Base-by-base conservation (phyloP, 1,140 invertebrate species). In the Neodiprion lecontei region DNA sequence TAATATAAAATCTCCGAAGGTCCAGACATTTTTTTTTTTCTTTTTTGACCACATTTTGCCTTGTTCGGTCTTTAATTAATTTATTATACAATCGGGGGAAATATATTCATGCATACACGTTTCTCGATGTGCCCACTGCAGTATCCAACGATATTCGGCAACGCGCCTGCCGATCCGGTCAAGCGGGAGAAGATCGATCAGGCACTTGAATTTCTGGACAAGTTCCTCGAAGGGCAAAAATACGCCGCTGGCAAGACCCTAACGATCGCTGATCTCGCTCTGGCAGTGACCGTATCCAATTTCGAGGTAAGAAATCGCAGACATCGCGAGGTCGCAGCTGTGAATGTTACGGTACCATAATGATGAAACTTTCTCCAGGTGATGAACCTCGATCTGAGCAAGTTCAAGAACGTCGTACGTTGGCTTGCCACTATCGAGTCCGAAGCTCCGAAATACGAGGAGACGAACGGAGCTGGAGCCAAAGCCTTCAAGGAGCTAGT, bases 111-210 rank as follows among this genome's bases (percentile, higher is more conserved):
- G 72, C 86, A 84, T 72, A 80, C 76, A 53, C 76, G 81, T 73
- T 77, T 75, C 74, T 67, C 72, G 48, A 65, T 72, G 47, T 79
- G 78, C 73, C 82, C 28, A 79, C 88, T 89, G 10, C 82, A 96
- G 93, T 95, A 94, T 82, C 93, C 93, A 17, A 89, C 91, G 78
- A 76, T 94, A 5, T 94, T 94, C 79, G 90, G 81, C n/a, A 92
- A 91, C 76, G 90, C 87, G 0, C 88, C 91, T 14, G 90, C 89
- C 1, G 92, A 94, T 83, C 89, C 91, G 17, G 90, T 90, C 9
- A 94, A 94, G 79, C 82, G 90, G 71, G 89, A 91, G 49, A 93
- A 92, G 80, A 87, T 94, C 5, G 89, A 91, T 11, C 88, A 91
- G 11, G 91, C 91, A 3, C 87, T 95, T 65, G 88, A 89, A 17